phyloP scores from a whole-genome alignment of 2,888 invertebrate genomes.

The Hemicrepidius hirtus region DNA sequence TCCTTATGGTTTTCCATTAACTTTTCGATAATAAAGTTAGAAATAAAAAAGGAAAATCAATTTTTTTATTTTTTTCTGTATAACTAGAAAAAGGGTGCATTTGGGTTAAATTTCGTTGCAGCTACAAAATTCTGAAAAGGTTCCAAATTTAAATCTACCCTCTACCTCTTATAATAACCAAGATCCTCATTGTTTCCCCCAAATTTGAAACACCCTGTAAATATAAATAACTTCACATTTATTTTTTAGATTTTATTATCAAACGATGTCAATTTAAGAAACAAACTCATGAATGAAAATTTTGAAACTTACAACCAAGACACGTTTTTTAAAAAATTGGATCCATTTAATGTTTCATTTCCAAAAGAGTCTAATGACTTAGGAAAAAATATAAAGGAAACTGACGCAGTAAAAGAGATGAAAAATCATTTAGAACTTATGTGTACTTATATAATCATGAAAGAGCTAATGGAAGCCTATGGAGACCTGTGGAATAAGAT shows the following conservation, averaged over 20 bases:
- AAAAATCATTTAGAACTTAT: conserved; percentile 59
- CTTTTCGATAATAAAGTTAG: too few relatives aligned
- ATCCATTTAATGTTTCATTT: conserved; percentile 20
- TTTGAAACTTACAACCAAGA: conserved; percentile 66
- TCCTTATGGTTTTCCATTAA: too few relatives aligned
- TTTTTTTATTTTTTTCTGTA: too few relatives aligned
- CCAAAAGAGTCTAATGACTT: conserved; percentile 22
- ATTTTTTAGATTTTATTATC: conserved; percentile 75
- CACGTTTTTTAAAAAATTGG: conserved; percentile 58
- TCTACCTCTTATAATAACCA: too few relatives aligned
- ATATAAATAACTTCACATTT: too few relatives aligned
- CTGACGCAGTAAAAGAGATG: conserved; percentile 58
- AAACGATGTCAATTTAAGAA: conserved; percentile 77
- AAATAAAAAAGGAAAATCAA: too few relatives aligned
- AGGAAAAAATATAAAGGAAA: conserved; percentile 39
- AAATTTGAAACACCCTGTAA: too few relatives aligned
- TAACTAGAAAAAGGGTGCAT: too few relatives aligned
- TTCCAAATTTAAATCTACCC: too few relatives aligned
- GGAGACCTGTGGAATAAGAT: conserved; percentile 75
- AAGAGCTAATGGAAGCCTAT: conserved; percentile 76
- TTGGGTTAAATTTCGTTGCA: too few relatives aligned
- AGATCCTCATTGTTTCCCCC: too few relatives aligned
- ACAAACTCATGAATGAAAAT: conserved; percentile 74
- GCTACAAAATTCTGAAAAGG: too few relatives aligned
- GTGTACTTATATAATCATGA: conserved; percentile 69